phyloP scores from a whole-genome alignment of 2,888 invertebrate genomes.

The Cenopis cana region DNA sequence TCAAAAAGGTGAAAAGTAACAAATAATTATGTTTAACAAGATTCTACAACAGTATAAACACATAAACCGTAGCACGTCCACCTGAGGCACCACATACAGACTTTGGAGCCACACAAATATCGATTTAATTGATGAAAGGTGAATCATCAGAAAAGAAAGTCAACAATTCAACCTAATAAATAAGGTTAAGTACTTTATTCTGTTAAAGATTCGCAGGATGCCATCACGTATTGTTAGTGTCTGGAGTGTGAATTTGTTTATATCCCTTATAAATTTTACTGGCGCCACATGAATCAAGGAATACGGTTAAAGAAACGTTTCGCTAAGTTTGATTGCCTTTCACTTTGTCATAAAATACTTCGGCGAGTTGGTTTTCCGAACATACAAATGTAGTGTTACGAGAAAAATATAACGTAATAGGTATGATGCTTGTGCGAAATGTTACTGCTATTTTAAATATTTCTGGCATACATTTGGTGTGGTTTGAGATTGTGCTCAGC shows the following conservation, averaged over 20 bases:
- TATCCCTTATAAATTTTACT: slow-evolving; percentile 39
- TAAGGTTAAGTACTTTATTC: slow-evolving; percentile 42
- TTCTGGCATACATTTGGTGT: too few species aligned
- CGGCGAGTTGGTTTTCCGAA: slow-evolving; percentile 5
- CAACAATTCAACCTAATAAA: slow-evolving; percentile 34
- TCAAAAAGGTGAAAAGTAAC: too few species aligned
- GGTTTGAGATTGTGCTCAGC: too few species aligned
- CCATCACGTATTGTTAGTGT: slow-evolving; percentile 27
- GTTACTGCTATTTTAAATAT: too few species aligned
- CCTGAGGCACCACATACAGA: too few species aligned
- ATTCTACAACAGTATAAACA: too few species aligned
- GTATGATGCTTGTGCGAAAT: too few species aligned
- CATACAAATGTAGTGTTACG: neutral
- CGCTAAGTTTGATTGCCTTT: slow-evolving; percentile 37
- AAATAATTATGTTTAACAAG: too few species aligned
- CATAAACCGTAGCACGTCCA: too few species aligned
- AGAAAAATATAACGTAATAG: neutral
- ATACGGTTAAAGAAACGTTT: slow-evolving; percentile 37
- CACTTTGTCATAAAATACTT: slow-evolving; percentile 35
- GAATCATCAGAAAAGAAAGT: slow-evolving; percentile 41
- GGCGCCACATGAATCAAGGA: slow-evolving; percentile 37
- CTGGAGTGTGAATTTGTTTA: slow-evolving; percentile 40
- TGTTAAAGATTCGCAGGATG: slow-evolving; percentile 23
- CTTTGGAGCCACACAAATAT: slow-evolving; percentile 20
- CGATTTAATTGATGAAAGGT: slow-evolving; percentile 32